Conservation (phyloP, 2,113 vertebrate species). For the Peromyscus polionotus region DNA sequence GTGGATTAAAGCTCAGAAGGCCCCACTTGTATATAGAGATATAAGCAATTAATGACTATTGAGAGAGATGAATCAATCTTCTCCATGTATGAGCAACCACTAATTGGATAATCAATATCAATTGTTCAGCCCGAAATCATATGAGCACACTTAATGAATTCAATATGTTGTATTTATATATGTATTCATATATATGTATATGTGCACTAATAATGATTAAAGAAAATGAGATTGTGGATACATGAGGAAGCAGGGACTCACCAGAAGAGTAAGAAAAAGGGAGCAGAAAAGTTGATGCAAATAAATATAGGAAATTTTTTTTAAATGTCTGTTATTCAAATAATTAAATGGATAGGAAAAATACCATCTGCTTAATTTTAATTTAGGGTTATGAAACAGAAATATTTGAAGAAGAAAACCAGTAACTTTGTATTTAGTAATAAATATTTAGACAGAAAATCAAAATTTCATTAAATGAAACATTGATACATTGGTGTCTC, state of each 20-base stretch:
- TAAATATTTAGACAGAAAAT: background rate
- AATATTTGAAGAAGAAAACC: background rate
- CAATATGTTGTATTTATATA: background rate
- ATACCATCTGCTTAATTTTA: background rate
- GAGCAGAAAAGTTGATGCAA: no score
- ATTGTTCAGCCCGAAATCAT: background rate
- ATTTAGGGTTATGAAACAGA: background rate
- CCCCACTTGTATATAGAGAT: background rate
- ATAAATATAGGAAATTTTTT: background rate
- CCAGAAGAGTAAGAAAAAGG: background rate
- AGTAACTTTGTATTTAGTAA: background rate
- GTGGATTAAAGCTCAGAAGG: background rate
- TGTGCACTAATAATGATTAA: background rate
- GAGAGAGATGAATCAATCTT: background rate
- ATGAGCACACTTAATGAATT: background rate
- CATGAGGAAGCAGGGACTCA: rapidly evolving
- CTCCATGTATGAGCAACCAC: background rate
- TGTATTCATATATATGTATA: background rate
- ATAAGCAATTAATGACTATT: background rate
- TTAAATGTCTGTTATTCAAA: background rate
- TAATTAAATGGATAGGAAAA: background rate
- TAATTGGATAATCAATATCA: background rate
- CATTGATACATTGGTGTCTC: background rate
- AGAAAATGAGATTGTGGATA: no score
- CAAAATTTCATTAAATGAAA: background rate